Evolutionary conservation across 1,140 invertebrate species (phyloP).

Genomic region (Samia ricini): DNA sequence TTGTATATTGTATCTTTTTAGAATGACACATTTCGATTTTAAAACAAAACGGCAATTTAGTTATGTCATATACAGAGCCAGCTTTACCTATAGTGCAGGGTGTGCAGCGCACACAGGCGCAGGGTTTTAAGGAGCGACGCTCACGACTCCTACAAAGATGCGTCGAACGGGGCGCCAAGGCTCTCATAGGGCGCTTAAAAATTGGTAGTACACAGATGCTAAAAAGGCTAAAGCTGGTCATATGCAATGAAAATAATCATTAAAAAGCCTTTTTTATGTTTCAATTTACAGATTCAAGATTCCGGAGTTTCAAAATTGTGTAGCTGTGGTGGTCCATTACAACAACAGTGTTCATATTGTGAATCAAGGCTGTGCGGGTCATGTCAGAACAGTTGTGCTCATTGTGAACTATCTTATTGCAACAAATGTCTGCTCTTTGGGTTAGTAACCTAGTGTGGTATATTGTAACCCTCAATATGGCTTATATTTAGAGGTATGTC

Average conservation of each 20-base stretch:
- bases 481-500: neutral
- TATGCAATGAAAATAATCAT: too few species aligned
- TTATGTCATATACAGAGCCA: too few species aligned
- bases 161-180: too few species aligned
- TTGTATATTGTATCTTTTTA: neutral
- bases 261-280: neutral
- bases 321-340: constrained; percentile 30
- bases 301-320: constrained; percentile 25
- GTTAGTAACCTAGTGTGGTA: constrained; percentile 28
- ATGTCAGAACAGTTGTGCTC: constrained; percentile 37
- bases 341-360: constrained; percentile 47
- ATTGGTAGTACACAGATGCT: too few species aligned
- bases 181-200: too few species aligned
- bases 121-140: too few species aligned
- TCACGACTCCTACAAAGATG: too few species aligned
- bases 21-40: too few species aligned
- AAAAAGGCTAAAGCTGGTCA: too few species aligned
- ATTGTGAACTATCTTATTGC: constrained; percentile 38
- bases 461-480: neutral
- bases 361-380: constrained; percentile 38
- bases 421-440: constrained; percentile 39
- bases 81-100: too few species aligned
- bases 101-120: too few species aligned
- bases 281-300: constrained; percentile 23
- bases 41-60: too few species aligned